A percentile compares a stretch with the other conserved stretches of the same genome.
Evolutionary conservation across 1,140 invertebrate species (phyloP).

Genomic region (Papilio polytes): DNA sequence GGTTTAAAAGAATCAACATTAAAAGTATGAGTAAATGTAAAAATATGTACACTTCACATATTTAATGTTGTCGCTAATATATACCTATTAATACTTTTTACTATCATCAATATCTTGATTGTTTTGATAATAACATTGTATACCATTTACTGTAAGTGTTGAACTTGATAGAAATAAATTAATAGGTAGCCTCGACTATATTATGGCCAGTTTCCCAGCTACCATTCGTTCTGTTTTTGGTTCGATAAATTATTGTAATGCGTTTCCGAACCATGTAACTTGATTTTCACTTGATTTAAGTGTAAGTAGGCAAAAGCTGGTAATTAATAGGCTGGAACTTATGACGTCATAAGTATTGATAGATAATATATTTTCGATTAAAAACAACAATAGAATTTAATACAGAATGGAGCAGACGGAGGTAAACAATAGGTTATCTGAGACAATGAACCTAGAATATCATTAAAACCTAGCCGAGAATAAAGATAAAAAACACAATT

Average conservation of each 20-base stretch:
- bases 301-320: too few relatives aligned
- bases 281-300: too few relatives aligned
- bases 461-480: neutral
- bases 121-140: neutral
- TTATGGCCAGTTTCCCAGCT: too few relatives aligned
- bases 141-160: neutral
- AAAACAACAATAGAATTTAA: neutral
- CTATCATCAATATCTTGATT: neutral
- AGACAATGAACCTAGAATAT: conserved; percentile 5
- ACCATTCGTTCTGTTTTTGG: too few relatives aligned
- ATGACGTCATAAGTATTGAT: too few relatives aligned
- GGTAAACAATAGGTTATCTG: conserved; percentile 19
- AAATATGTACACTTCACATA: neutral
- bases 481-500: conserved; percentile 6
- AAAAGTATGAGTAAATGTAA: neutral
- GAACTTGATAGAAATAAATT: neutral
- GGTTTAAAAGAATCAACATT: neutral
- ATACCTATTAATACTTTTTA: neutral
- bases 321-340: too few relatives aligned
- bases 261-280: too few relatives aligned
- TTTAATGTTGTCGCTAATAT: neutral
- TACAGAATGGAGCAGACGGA: neutral
- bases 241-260: too few relatives aligned
- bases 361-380: neutral
- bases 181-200: neutral